Evolutionary conservation across 2,113 vertebrate genomes (phyloP).

Genomic region (Cyphomyrus plagiostoma): DNA sequence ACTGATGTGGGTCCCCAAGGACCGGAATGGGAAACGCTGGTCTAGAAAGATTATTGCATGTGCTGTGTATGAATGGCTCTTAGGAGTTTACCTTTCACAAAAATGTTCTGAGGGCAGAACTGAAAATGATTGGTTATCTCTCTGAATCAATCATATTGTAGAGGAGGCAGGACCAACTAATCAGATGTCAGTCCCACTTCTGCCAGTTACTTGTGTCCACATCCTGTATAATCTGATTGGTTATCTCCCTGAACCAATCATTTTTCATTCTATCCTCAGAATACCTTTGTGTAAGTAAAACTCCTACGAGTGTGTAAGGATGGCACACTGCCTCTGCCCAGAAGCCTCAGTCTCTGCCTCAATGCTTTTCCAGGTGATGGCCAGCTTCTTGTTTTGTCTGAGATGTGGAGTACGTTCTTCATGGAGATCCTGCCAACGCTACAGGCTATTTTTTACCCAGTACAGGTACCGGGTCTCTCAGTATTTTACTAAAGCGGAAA

Average conservation of each 20-base stretch:
- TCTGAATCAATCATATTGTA: no score
- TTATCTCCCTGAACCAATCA: no score
- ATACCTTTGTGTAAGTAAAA: no score
- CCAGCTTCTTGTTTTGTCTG: constrained; percentile 70
- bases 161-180: no score
- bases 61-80: background rate
- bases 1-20: background rate
- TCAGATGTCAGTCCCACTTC: no score
- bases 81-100: no score
- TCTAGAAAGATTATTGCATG: background rate
- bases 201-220: no score
- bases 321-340: no score
- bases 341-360: background rate
- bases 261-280: no score
- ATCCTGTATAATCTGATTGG: no score
- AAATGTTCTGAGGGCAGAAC: no score
- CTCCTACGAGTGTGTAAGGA: background rate
- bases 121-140: no score
- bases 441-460: constrained; percentile 80
- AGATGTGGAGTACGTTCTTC: constrained; percentile 85
- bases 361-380: constrained; percentile 61
- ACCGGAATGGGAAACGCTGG: background rate
- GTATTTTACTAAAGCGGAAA: background rate
- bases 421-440: constrained; percentile 86
- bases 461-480: constrained; percentile 63